A percentile compares a stretch with the other conserved stretches of the same genome.
These are phyloP conservation scores for Drosophila birchii DNA, from an alignment of 2,888 invertebrate species.

Conservation along the genomic window DNA sequence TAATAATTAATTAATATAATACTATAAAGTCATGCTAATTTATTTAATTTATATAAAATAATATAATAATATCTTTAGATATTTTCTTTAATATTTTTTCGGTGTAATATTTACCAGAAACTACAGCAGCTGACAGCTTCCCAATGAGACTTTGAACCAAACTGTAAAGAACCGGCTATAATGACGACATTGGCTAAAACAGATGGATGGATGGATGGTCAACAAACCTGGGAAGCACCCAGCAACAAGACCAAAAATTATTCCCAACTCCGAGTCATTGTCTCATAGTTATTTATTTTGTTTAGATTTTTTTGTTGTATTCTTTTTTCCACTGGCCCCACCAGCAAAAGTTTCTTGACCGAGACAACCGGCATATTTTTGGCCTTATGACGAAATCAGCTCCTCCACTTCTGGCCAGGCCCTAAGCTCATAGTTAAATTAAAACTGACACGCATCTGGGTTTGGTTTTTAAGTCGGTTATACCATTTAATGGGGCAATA, in stretches of 20 bases:
- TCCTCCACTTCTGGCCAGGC: background rate
- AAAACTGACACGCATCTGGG: constrained; percentile 63
- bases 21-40: too few relatives aligned
- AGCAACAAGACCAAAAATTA: constrained; percentile 30
- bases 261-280: constrained; percentile 37
- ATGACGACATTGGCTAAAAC: constrained; percentile 64
- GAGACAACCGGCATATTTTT: constrained; percentile 62
- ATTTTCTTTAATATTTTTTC: background rate
- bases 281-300: constrained; percentile 56
- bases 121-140: constrained; percentile 39
- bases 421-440: constrained; percentile 51
- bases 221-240: constrained; percentile 62
- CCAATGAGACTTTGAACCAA: constrained; percentile 21
- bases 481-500: constrained; percentile 51
- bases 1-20: background rate
- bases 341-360: constrained; percentile 57
- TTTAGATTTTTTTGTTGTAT: constrained; percentile 10
- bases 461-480: constrained; percentile 41
- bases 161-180: constrained; percentile 31
- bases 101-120: background rate
- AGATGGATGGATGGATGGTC: constrained; percentile 66
- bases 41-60: background rate
- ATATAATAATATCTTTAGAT: too few relatives aligned
- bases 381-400: constrained; percentile 68
- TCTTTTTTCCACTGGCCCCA: background rate